Evolutionary conservation across 1,140 invertebrate species (phyloP).

Genomic region (Drosophila arawakana): DNA sequence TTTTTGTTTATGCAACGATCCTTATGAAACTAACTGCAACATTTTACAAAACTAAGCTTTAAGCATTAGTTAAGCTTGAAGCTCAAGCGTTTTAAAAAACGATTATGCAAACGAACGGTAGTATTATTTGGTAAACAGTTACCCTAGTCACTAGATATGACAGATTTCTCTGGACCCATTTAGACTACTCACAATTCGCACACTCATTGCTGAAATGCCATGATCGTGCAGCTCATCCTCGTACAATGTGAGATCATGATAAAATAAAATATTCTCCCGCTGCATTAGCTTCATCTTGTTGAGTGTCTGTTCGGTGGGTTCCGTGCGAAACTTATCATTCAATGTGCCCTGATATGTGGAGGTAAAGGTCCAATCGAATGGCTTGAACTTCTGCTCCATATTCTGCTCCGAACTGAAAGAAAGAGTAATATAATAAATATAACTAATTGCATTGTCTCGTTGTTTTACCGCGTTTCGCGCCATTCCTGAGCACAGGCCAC

Average conservation of each 20-base stretch:
- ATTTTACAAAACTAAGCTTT: no score
- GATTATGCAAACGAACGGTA: no score
- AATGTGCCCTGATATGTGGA: slow-evolving; percentile 96
- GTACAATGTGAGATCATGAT: slow-evolving; percentile 96
- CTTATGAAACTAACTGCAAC: no score
- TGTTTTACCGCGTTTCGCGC: slow-evolving; percentile 88
- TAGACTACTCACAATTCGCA: slow-evolving; percentile 95
- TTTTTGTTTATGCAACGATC: no score
- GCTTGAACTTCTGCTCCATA: slow-evolving; percentile 90
- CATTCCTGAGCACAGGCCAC: slow-evolving; percentile 95
- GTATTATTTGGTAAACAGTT: no score
- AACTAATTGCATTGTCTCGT: no score
- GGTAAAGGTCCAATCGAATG: slow-evolving; percentile 99
- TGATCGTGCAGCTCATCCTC: slow-evolving; percentile 99
- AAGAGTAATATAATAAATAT: slow-evolving; percentile 58
- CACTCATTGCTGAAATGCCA: slow-evolving; percentile 94
- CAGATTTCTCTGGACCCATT: neutral
- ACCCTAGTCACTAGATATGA: no score
- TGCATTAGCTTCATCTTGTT: slow-evolving; percentile 95
- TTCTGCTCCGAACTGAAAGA: slow-evolving; percentile 55
- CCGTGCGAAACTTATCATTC: slow-evolving; percentile 86
- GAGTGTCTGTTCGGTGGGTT: slow-evolving; percentile 91
- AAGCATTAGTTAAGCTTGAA: no score
- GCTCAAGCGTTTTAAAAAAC: no score
- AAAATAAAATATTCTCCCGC: slow-evolving; percentile 97